A percentile compares a stretch with the other conserved stretches of the same genome.
phyloP scores from a whole-genome alignment of 2,888 invertebrate species.

The Zaprionus obscuricornis region DNA sequence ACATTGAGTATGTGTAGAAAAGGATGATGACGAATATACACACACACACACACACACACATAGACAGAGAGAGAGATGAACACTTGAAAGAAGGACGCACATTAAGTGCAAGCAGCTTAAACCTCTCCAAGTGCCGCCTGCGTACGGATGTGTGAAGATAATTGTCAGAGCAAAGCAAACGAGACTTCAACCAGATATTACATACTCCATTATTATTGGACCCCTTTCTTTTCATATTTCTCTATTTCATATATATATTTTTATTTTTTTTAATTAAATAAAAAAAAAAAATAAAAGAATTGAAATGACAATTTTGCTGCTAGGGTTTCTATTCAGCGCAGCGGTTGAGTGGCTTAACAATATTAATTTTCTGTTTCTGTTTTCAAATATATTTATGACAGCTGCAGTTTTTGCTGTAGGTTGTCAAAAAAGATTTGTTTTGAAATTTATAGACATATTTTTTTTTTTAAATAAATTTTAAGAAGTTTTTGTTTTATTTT shows the following conservation, averaged over 20 bases:
- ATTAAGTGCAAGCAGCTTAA: conserved; percentile 62
- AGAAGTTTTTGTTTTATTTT: too few species aligned
- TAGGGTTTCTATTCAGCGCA: conserved; percentile 43
- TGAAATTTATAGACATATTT: too few species aligned
- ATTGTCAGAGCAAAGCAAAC: conserved; percentile 60
- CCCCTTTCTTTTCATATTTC: conserved; percentile 40
- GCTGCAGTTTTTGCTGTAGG: conserved; percentile 1
- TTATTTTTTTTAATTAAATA: conserved; percentile 58
- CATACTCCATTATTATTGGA: conserved; percentile 27
- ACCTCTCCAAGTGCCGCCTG: conserved; percentile 30
- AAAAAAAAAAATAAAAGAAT: conserved; percentile 10
- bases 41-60: conserved; percentile 11
- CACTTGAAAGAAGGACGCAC: conserved; percentile 30
- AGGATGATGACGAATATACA: background rate
- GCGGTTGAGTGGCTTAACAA: conserved; percentile 35
- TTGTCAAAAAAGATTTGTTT: too few species aligned
- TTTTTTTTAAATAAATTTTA: too few species aligned
- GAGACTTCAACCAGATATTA: conserved; percentile 30
- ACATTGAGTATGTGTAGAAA: conserved; percentile 14
- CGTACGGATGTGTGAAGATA: conserved; percentile 60
- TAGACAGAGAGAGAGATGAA: conserved; percentile 24
- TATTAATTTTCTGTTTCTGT: conserved; percentile 13
- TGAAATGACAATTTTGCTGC: conserved; percentile 44
- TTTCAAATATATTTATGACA: background rate
- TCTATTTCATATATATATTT: conserved; percentile 19